These are phyloP conservation scores for Drosophila prolongata DNA, from an alignment of 2,888 invertebrate genomes.

Conservation along the genomic window DNA sequence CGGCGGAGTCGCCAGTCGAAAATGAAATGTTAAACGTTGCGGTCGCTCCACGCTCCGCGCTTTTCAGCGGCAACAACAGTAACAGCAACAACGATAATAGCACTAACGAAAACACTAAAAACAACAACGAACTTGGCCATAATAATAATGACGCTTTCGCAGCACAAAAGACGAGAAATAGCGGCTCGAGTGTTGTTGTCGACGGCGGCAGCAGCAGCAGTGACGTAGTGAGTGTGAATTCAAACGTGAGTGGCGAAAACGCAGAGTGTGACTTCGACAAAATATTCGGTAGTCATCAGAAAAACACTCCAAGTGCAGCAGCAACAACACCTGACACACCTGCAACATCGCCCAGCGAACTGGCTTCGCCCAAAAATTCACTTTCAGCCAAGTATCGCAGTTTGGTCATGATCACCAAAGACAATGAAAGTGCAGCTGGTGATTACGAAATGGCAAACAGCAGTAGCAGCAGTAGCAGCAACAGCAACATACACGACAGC, in stretches of 20 bases:
- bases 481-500: slow-evolving; percentile 7
- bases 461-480: slow-evolving; percentile 42
- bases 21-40: slow-evolving; percentile 83
- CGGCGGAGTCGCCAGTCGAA: slow-evolving; percentile 70
- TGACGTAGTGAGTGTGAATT: slow-evolving; percentile 68
- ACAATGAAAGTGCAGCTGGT: slow-evolving; percentile 81
- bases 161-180: slow-evolving; percentile 67
- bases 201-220: slow-evolving; percentile 14
- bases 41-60: slow-evolving; percentile 68
- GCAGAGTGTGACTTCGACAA: slow-evolving; percentile 72
- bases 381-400: slow-evolving; percentile 91
- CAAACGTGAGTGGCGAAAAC: slow-evolving; percentile 70
- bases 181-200: slow-evolving; percentile 33
- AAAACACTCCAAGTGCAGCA: slow-evolving; percentile 34
- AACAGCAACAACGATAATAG: slow-evolving; percentile 34
- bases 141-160: slow-evolving; percentile 73
- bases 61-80: slow-evolving; percentile 47
- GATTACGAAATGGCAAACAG: slow-evolving; percentile 67
- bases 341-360: slow-evolving; percentile 15
- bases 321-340: slow-evolving; percentile 25
- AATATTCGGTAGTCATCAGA: slow-evolving; percentile 66
- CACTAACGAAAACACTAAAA: slow-evolving; percentile 29
- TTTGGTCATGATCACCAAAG: slow-evolving; percentile 95
- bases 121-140: slow-evolving; percentile 58
- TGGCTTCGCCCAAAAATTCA: slow-evolving; percentile 74